These are phyloP conservation scores for Lycopodina hypogea DNA, from an alignment of 37 sponge, comb jelly and placozoan species.

Conservation along the genomic window DNA sequence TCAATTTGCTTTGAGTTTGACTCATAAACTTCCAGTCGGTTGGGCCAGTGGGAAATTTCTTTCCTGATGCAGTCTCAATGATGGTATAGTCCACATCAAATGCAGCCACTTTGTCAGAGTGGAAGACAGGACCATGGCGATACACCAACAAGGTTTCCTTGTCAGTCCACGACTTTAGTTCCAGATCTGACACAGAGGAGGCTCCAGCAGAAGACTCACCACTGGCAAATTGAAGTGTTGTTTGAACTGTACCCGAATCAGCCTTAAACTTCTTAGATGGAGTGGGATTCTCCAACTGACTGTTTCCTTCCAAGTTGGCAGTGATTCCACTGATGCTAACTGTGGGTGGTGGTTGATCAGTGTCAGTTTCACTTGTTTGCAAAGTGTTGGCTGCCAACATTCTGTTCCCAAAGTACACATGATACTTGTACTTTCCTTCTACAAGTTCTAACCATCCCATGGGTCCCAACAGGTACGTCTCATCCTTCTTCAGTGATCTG, in stretches of 20 bases:
- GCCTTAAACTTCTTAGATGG: not conserved
- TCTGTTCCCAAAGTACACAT: constrained; percentile 46
- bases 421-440: constrained; percentile 38
- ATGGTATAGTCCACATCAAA: constrained; percentile 92
- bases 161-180: constrained; percentile 7
- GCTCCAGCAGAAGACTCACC: not conserved
- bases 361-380: not conserved
- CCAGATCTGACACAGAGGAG: not conserved
- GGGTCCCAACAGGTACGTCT: constrained; percentile 37
- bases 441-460: constrained; percentile 55
- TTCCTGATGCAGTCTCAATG: constrained; percentile 81
- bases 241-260: not conserved
- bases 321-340: not conserved
- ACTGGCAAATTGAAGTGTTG: not conserved
- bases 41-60: constrained; percentile 60
- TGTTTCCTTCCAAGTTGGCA: not conserved
- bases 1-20: constrained; percentile 43
- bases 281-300: not conserved
- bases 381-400: not conserved
- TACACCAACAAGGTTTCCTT: constrained; percentile 27
- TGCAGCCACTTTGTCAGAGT: constrained; percentile 42
- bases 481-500: constrained; percentile 12
- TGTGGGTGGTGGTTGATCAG: not conserved
- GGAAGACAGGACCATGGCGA: constrained; percentile 13
- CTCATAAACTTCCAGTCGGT: constrained; percentile 78